A percentile compares a stretch with the other conserved stretches of the same genome.
These are phyloP conservation scores for Tautogolabrus adspersus DNA, from an alignment of 2,113 vertebrate genomes.

Conservation along the genomic window DNA sequence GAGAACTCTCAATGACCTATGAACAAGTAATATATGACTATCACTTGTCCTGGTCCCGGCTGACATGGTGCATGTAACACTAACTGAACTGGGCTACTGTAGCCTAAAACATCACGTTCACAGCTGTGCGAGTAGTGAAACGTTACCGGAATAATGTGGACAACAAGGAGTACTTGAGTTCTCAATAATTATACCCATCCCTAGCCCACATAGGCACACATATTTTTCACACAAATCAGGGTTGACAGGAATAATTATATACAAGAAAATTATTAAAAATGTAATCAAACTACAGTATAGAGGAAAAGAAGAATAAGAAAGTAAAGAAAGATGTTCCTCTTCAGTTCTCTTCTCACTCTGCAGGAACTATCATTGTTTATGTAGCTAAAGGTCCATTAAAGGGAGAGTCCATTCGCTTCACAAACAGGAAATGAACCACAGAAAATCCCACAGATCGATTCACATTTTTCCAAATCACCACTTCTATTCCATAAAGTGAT, in stretches of 20 bases:
- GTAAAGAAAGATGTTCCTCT: background rate
- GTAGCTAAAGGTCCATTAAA: conserved; percentile 1
- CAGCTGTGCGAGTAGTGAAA: too few relatives aligned
- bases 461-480: conserved; percentile 5
- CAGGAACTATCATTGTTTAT: background rate
- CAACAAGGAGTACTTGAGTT: too few relatives aligned
- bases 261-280: conserved; percentile 19
- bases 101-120: too few relatives aligned
- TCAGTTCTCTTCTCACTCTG: background rate
- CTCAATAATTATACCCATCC: background rate
- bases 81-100: too few relatives aligned
- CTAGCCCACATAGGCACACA: background rate
- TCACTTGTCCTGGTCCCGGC: too few relatives aligned
- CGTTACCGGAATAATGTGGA: too few relatives aligned
- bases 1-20: too few relatives aligned
- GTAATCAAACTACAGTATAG: background rate
- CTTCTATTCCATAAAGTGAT: conserved; percentile 27
- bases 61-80: too few relatives aligned
- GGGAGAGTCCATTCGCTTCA: conserved; percentile 12
- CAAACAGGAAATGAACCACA: conserved; percentile 29
- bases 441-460: conserved; percentile 19
- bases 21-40: too few relatives aligned
- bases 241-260: conserved; percentile 25
- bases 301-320: conserved; percentile 1
- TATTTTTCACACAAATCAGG: conserved; percentile 20